phyloP scores from a whole-genome alignment of 2,888 invertebrate genomes.

The Sepioteuthis lessoniana region DNA sequence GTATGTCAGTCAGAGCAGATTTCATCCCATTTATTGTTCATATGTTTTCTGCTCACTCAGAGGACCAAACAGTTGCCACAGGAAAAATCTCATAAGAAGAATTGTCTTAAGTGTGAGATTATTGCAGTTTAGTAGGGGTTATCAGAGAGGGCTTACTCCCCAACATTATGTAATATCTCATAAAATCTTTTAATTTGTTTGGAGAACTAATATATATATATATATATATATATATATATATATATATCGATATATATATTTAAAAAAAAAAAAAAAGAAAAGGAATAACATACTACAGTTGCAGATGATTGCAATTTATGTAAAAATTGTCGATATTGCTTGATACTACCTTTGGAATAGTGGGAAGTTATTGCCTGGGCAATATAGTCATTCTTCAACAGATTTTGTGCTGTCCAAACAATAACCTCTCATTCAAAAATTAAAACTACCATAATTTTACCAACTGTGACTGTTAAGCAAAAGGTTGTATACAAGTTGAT shows the following conservation, averaged over 20 bases:
- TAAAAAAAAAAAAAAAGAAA: no score
- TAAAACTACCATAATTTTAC: background rate
- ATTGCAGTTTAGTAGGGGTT: background rate
- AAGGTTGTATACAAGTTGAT: background rate
- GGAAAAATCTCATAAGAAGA: background rate
- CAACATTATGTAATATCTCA: background rate
- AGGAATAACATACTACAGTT: background rate
- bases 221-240: background rate
- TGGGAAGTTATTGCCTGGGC: background rate
- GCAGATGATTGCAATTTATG: constrained; percentile 8
- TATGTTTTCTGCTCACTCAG: background rate
- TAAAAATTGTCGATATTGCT: background rate
- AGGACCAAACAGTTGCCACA: background rate
- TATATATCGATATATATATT: no score
- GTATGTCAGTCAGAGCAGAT: background rate
- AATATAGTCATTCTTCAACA: background rate
- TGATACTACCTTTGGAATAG: background rate
- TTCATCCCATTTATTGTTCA: background rate
- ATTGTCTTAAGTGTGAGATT: background rate
- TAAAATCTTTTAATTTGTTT: background rate
- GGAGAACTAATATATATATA: background rate
- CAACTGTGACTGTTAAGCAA: background rate
- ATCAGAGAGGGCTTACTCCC: background rate
- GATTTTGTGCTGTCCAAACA: background rate
- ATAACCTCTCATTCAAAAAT: background rate